Evolutionary conservation across 1,140 invertebrate species (phyloP).

Genomic region (Pentalonia nigronervosa): DNA sequence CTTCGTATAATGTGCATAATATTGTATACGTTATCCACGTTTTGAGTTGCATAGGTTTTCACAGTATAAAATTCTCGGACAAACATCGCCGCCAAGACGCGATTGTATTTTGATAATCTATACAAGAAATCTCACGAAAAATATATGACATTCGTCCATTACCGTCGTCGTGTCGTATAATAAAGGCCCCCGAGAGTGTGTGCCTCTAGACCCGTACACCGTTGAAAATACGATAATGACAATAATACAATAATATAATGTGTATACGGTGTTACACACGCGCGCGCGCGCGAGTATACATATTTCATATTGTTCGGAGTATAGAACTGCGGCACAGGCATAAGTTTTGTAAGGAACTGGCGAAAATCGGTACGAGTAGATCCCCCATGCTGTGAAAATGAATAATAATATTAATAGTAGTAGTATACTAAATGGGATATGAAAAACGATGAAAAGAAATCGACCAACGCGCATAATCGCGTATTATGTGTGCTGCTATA

Average conservation of each 20-base stretch:
- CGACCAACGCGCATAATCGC: neutral
- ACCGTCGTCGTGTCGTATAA: neutral
- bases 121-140: neutral
- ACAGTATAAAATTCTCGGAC: neutral
- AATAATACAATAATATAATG: neutral
- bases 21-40: neutral
- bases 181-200: neutral
- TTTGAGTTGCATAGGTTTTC: neutral
- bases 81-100: neutral
- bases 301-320: neutral
- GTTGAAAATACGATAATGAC: neutral
- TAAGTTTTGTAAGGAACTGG: neutral
- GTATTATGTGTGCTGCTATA: too few species aligned
- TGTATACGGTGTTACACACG: neutral
- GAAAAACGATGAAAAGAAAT: slow-evolving; percentile 38
- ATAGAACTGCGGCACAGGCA: neutral
- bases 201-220: neutral
- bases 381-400: slow-evolving; percentile 1
- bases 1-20: neutral
- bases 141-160: neutral
- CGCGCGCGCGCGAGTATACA: neutral
- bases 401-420: slow-evolving; percentile 28
- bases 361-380: neutral
- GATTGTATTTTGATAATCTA: neutral
- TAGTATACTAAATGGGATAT: neutral